A percentile compares a stretch with the other conserved stretches of the same genome.
Conservation (phyloP, 2,797 vertebrate genomes). For the Sparus aurata region DNA sequence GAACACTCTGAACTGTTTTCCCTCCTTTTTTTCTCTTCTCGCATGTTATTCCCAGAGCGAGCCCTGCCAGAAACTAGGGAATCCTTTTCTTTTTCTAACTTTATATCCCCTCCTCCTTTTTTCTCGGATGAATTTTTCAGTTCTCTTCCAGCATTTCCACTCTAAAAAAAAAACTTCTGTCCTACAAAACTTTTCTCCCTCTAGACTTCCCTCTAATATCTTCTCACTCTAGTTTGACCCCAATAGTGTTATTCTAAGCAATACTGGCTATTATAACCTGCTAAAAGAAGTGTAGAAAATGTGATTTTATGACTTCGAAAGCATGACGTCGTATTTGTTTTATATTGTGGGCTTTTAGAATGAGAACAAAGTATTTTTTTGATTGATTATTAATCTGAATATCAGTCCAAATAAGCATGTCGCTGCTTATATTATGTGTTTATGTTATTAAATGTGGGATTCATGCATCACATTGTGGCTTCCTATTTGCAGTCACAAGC, state of each 20-base stretch:
- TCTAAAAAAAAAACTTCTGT: constrained; percentile 32
- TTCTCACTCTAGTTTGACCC: constrained; percentile 81
- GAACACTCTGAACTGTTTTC: constrained; percentile 21
- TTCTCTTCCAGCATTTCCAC: constrained; percentile 67
- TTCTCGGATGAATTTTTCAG: constrained; percentile 77
- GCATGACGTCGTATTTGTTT: constrained; percentile 38
- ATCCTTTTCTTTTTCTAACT: constrained; percentile 60
- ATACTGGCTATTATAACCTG: constrained; percentile 86
- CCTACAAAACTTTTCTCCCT: constrained; percentile 45
- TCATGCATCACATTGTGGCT: constrained; percentile 63
- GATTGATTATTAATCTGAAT: constrained; percentile 13
- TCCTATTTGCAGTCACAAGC: constrained; percentile 39
- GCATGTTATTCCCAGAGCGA: constrained; percentile 77
- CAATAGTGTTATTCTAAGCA: constrained; percentile 85
- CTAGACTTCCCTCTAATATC: constrained; percentile 49
- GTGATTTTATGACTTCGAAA: constrained; percentile 33
- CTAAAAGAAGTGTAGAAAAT: constrained; percentile 9
- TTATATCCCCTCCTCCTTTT: constrained; percentile 71
- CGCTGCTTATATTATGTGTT: constrained; percentile 59
- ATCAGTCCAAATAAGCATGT: constrained; percentile 76
- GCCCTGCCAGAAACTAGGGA: constrained; percentile 63
- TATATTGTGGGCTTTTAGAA: background rate
- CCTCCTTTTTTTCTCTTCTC: constrained; percentile 73
- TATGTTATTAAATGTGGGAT: constrained; percentile 50
- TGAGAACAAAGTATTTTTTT: constrained; percentile 3